Evolutionary conservation across 2,888 invertebrate genomes (phyloP), one percentile per base, ranked within the genome.

Genomic region (Cryptocheilus praepositus): DNA sequence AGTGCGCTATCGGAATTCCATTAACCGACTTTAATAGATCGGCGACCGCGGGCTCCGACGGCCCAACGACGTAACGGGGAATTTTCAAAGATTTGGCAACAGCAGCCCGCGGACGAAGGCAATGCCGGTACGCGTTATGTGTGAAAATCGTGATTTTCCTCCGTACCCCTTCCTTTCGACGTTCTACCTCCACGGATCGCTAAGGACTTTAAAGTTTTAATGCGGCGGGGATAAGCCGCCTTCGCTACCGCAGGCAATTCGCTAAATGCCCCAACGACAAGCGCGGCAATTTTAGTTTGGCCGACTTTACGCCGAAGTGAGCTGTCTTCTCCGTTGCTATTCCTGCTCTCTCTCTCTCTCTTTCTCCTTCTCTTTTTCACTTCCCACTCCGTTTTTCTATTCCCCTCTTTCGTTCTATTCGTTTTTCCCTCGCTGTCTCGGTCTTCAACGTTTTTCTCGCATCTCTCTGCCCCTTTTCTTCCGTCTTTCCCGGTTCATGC

Each of bases 241-340:
- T 56, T 71, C 58, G 61, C 68, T 76, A 70, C 78, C 79, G 72
- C 74, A 73, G 73, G 76, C 79, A 77, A 82, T 83, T 79, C 79
- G 79, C 81, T 82, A 83, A 83, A 83, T 76, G 83, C 79, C 66
- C 64, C 54, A 80, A 81, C 81, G 80, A 80, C 79, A 75, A 76
- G 75, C 77, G 60, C 67, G 68, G 76, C 77, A 81, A 82, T 83
- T 83, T 77, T 76, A 80, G 77, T 82, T 81, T 82, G 80, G 65
- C 79, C 83, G 79, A 83, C 78, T 81, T 83, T 55, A 61, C 53
- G 46, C 52, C 51, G n/a, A 15, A 18, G 19, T 22, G 15, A 18
- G 19, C 21, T 19, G 15, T 22, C 52, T 21, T 52, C 13, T 28
- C 52, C 7, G 8, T 19, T 52, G 16, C 52, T 52, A 13, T 52